phyloP scores from a whole-genome alignment of 2,797 vertebrate species.

The Lepus oiostolus region DNA sequence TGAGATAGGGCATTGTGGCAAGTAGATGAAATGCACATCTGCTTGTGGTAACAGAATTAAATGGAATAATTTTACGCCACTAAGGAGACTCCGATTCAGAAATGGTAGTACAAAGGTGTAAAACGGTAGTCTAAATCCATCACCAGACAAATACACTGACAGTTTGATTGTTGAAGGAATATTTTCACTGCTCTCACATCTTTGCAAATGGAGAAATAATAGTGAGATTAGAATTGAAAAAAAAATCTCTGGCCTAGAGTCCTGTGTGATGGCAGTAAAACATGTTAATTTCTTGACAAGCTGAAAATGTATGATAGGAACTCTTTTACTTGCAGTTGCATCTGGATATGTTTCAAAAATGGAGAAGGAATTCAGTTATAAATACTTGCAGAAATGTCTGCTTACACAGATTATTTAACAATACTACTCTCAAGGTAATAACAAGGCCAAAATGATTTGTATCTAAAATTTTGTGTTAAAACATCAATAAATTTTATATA shows the following conservation, averaged over 20 bases:
- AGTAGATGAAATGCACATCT: neutral
- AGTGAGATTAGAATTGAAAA: conserved; percentile 56
- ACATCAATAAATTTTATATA: neutral
- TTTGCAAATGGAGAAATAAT: conserved; percentile 68
- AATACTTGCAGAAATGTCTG: conserved; percentile 10
- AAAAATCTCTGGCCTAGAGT: conserved; percentile 23
- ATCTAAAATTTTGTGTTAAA: neutral
- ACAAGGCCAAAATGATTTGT: neutral
- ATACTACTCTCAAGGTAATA: neutral
- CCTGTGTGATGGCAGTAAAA: conserved; percentile 68
- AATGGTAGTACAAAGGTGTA: neutral
- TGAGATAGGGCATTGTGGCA: neutral
- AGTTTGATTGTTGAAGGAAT: conserved; percentile 61
- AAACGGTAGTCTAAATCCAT: conserved; percentile 52
- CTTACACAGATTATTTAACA: conserved; percentile 34
- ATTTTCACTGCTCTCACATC: conserved; percentile 61
- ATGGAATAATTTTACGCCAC: neutral
- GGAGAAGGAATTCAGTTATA: conserved; percentile 42
- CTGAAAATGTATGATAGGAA: conserved; percentile 44
- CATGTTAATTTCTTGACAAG: conserved; percentile 75
- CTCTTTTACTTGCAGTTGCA: neutral
- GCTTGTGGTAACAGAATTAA: neutral
- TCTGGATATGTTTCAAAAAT: conserved; percentile 33
- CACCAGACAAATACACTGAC: conserved; percentile 40
- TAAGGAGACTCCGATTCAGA: neutral